Evolutionary conservation across 2,113 vertebrate species (phyloP).

Genomic region (Alexandromys fortis): DNA sequence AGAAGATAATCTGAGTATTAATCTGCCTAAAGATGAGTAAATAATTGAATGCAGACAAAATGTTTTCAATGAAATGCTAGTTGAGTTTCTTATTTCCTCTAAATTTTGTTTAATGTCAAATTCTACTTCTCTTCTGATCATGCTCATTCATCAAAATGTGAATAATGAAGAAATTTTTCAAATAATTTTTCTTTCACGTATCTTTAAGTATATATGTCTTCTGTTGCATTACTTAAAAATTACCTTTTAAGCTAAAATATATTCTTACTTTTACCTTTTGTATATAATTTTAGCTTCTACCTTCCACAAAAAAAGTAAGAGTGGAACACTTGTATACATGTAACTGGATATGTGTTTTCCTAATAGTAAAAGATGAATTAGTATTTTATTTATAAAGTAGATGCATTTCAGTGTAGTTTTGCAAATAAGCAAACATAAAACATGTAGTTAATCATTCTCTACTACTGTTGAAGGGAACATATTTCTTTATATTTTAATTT

Average conservation of each 20-base stretch:
- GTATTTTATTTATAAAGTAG: slow-evolving; percentile 16
- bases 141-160: background rate
- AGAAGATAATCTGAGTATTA: background rate
- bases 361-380: slow-evolving; percentile 3
- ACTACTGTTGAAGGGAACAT: background rate
- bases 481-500: background rate
- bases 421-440: background rate
- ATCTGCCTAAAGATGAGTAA: background rate
- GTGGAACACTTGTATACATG: slow-evolving; percentile 1
- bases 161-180: background rate
- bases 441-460: background rate
- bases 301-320: slow-evolving; percentile 53
- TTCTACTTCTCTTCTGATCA: background rate
- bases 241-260: background rate
- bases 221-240: background rate
- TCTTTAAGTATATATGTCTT: background rate
- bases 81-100: background rate
- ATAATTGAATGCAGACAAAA: rapidly evolving
- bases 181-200: background rate
- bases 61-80: background rate
- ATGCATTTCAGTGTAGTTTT: background rate
- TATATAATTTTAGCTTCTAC: slow-evolving; percentile 8
- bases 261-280: background rate
- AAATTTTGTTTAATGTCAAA: background rate
- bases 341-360: background rate